These are phyloP conservation scores for Brienomyrus longianalis DNA, from an alignment of 2,113 vertebrate genomes.

Conservation along the genomic window DNA sequence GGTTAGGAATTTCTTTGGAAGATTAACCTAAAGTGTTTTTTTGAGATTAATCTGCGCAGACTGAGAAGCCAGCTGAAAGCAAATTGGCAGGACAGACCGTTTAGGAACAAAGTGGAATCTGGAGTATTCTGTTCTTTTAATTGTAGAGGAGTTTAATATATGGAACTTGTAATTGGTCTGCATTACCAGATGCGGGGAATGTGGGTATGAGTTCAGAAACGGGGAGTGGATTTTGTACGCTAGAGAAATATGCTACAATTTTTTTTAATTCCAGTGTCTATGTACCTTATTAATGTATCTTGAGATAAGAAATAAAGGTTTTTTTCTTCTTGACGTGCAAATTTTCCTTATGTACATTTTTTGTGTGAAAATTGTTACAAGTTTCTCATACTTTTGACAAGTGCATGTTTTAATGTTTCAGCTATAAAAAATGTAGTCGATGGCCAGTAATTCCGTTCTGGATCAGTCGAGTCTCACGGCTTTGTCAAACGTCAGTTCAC, in stretches of 20 bases:
- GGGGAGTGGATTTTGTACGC: conserved; percentile 50
- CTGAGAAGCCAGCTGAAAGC: background rate
- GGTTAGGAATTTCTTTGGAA: conserved; percentile 36
- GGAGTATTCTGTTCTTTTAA: conserved; percentile 38
- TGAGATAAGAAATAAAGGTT: conserved; percentile 63
- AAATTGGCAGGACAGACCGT: background rate
- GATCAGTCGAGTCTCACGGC: background rate
- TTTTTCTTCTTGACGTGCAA: conserved; percentile 51
- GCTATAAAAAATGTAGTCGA: background rate
- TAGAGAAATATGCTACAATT: conserved; percentile 51
- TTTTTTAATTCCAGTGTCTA: conserved; percentile 63
- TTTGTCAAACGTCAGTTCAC: background rate
- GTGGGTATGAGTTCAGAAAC: conserved; percentile 32
- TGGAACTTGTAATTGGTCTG: conserved; percentile 47
- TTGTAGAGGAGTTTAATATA: conserved; percentile 41
- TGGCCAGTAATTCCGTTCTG: background rate
- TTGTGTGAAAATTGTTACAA: background rate
- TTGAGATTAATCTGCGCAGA: background rate
- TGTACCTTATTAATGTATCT: conserved; percentile 65
- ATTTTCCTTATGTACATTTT: conserved; percentile 7
- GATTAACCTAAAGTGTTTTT: conserved; percentile 28
- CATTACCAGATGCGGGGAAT: conserved; percentile 22
- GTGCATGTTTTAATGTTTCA: background rate
- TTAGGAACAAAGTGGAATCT: conserved; percentile 16
- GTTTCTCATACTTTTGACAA: background rate